Evolutionary conservation across 2,888 invertebrate species (phyloP), one percentile per base, ranked within the genome.

Genomic region (Cheiracanthium punctorium): DNA sequence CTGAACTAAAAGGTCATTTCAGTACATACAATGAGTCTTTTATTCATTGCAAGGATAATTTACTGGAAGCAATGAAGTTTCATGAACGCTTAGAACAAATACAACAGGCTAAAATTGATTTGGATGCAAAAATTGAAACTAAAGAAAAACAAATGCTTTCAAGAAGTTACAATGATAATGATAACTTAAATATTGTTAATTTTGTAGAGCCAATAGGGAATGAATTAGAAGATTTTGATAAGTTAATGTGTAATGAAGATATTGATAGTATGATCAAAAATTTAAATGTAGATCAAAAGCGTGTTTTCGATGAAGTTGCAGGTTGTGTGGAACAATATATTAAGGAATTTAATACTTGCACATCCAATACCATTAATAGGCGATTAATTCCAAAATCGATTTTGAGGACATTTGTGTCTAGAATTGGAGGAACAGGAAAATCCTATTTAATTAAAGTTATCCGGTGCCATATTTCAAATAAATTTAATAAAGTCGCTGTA

Each of bases 391-490:
- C 20, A 65, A 65, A 65, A 37, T 37, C 58, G n/a, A 20, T 58
- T 7, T 65, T 65, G 24, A 10, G 65, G 5, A 5, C 5, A 24
- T 29, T 65, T 29, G 29, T 28, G 24, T 24, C 24, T 24, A 28
- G 65, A 65, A 5, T 24, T n/a, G 65, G 28, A 65, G 65, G 14
- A 14, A 65, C 65, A n/a, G 65, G 65, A 28, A 65, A 65, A 20
- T 24, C 24, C 24, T 65, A 65, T 24, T 10, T 24, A 65, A 65
- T 65, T 5, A 10, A 65, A 7, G 20, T 28, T 24, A 65, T 65
- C 10, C 14, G 20, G 5, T 5, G 24, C 24, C 29, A 48, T 43
- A 48, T 48, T 4, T 24, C 14, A 43, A 30, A 72, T 37, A 7
- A 4, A 72, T 4, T 7, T 28, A n/a, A 24, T 2, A 12, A 41